phyloP scores from a whole-genome alignment of 2,888 invertebrate genomes.

The Eristalis pertinax region DNA sequence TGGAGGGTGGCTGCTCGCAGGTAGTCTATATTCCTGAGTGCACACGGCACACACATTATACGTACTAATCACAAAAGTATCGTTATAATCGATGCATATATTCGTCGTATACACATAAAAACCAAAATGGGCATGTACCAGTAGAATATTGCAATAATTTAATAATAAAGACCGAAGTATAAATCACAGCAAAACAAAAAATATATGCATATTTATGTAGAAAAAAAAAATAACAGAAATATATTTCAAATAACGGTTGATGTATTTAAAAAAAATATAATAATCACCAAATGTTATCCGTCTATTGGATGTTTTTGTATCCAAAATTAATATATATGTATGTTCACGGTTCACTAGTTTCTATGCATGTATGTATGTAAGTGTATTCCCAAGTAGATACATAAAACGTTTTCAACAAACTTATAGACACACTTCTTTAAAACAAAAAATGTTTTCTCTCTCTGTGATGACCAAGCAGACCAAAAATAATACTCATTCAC shows the following conservation, averaged over 20 bases:
- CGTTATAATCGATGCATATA: conserved; percentile 70
- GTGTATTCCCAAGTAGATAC: conserved; percentile 5
- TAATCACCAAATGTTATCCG: background rate
- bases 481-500: conserved; percentile 47
- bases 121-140: conserved; percentile 59
- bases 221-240: background rate
- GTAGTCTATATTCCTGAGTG: conserved; percentile 85
- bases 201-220: conserved; percentile 3
- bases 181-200: conserved; percentile 5
- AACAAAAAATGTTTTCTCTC: background rate
- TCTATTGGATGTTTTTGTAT: background rate
- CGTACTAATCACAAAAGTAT: conserved; percentile 76
- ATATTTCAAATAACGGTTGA: background rate
- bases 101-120: conserved; percentile 54
- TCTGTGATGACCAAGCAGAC: conserved; percentile 43
- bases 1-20: conserved; percentile 81
- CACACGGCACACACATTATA: conserved; percentile 83
- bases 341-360: background rate
- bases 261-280: background rate
- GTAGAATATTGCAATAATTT: conserved; percentile 54
- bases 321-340: background rate
- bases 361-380: conserved; percentile 2
- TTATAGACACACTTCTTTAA: conserved; percentile 36
- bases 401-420: conserved; percentile 13
- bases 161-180: conserved; percentile 31